A percentile compares a stretch with the other conserved stretches of the same genome.
These are phyloP conservation scores for Ectropis grisescens DNA, from an alignment of 1,140 invertebrate species.

Conservation along the genomic window DNA sequence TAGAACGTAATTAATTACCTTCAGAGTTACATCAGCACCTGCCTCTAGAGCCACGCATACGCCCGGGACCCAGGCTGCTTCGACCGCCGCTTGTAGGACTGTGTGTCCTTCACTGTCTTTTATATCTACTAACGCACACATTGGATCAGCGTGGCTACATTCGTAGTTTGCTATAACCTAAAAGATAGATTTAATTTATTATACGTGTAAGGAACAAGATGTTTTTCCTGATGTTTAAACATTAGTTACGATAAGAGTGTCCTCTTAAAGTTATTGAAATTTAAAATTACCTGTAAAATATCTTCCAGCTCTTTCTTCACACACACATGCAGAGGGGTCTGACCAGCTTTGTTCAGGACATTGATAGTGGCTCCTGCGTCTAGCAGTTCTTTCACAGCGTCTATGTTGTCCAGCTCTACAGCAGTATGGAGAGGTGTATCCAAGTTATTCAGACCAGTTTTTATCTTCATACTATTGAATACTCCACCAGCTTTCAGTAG, in stretches of 20 bases:
- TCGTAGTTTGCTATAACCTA: conserved; percentile 49
- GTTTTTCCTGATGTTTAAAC: too few relatives aligned
- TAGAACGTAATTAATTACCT: conserved; percentile 35
- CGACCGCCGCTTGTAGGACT: conserved; percentile 53
- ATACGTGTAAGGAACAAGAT: too few relatives aligned
- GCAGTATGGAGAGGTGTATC: conserved; percentile 70
- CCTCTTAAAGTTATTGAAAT: too few relatives aligned
- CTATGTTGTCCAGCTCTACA: conserved; percentile 65
- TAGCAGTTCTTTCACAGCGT: conserved; percentile 69
- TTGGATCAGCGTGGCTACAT: too few relatives aligned
- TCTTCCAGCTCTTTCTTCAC: conserved; percentile 62
- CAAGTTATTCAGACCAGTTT: conserved; percentile 17
- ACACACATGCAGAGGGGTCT: conserved; percentile 74
- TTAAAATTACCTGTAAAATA: conserved; percentile 39
- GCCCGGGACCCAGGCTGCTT: conserved; percentile 58
- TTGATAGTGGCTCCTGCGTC: conserved; percentile 64
- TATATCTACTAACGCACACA: conserved; percentile 27
- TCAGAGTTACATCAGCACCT: conserved; percentile 76
- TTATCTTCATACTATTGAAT: conserved; percentile 31
- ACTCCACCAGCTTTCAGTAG: conserved; percentile 39
- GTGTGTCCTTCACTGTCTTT: conserved; percentile 52
- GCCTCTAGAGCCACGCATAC: conserved; percentile 76
- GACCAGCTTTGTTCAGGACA: conserved; percentile 69
- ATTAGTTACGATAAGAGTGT: too few relatives aligned
- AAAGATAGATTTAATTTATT: too few relatives aligned